Evolutionary conservation across 2,888 invertebrate genomes (phyloP).

Genomic region (Folsomia candida): DNA sequence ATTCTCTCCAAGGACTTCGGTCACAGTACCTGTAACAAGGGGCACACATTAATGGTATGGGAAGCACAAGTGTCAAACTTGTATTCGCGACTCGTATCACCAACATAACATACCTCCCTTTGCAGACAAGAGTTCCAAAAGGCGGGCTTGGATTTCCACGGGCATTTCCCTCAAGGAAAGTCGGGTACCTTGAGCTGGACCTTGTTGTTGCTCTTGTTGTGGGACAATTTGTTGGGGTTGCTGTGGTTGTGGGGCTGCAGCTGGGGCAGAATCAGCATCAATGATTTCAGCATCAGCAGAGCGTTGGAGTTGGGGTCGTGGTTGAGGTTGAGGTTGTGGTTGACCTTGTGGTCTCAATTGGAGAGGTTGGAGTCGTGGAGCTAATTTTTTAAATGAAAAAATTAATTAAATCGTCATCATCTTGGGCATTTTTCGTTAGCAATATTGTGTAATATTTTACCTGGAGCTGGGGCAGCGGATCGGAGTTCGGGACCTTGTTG

Average conservation of each 20-base stretch:
- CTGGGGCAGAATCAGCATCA: slow-evolving; percentile 9
- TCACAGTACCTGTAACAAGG: slow-evolving; percentile 54
- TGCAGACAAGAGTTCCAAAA: slow-evolving; percentile 59
- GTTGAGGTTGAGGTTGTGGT: slow-evolving; percentile 24
- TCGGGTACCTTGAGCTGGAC: slow-evolving; percentile 48
- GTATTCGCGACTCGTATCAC: slow-evolving; percentile 56
- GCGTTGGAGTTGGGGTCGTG: slow-evolving; percentile 53
- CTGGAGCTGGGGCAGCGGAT: neutral
- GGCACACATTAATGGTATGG: too few relatives aligned
- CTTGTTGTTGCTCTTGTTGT: slow-evolving; percentile 50
- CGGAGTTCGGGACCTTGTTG: slow-evolving; percentile 38
- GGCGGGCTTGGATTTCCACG: slow-evolving; percentile 55
- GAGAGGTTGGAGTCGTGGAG: slow-evolving; percentile 9
- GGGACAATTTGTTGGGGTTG: too few relatives aligned
- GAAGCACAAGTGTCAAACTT: too few relatives aligned
- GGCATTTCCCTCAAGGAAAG: slow-evolving; percentile 46
- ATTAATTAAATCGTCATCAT: slow-evolving; percentile 22
- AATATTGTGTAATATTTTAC: too few relatives aligned
- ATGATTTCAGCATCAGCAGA: slow-evolving; percentile 11
- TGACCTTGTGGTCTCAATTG: slow-evolving; percentile 18
- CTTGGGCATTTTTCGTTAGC: slow-evolving; percentile 53
- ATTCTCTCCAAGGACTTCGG: slow-evolving; percentile 55
- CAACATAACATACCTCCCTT: slow-evolving; percentile 55
- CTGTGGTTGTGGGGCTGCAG: too few relatives aligned
- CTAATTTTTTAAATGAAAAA: too few relatives aligned